These are phyloP conservation scores for Heteropelma amictum DNA, from an alignment of 2,888 invertebrate species.

Conservation along the genomic window DNA sequence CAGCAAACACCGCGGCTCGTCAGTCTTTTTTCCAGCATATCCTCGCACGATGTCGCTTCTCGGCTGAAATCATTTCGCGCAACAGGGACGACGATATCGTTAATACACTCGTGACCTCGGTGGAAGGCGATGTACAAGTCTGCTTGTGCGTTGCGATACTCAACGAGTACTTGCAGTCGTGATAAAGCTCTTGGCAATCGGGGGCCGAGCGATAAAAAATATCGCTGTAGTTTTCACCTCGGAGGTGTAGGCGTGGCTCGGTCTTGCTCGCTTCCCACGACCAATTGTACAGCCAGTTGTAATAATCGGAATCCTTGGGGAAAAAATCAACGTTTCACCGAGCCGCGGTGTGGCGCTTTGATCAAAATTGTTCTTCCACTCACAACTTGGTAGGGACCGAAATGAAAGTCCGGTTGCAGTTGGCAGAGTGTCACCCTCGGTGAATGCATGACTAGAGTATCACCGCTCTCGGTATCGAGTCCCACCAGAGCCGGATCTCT, in stretches of 20 bases:
- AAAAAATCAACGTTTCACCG: background rate
- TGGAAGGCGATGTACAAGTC: no score
- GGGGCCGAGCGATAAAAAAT: slow-evolving; percentile 49
- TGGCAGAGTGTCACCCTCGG: slow-evolving; percentile 62
- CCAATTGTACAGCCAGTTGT: slow-evolving; percentile 49
- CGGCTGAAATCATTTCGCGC: background rate
- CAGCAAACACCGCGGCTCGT: slow-evolving; percentile 46
- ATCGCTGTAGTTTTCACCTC: slow-evolving; percentile 31
- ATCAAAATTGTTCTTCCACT: background rate
- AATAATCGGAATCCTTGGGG: slow-evolving; percentile 12
- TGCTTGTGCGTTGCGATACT: background rate
- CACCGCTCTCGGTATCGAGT: slow-evolving; percentile 79
- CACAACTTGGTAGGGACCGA: slow-evolving; percentile 45
- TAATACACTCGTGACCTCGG: background rate
- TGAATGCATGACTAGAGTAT: slow-evolving; percentile 51
- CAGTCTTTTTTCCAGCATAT: slow-evolving; percentile 30
- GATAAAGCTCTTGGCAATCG: slow-evolving; percentile 52
- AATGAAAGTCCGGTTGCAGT: slow-evolving; percentile 49
- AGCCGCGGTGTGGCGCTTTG: background rate
- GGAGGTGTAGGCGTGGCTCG: background rate
- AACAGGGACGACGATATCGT: background rate
- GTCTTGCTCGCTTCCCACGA: slow-evolving; percentile 18
- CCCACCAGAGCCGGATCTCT: slow-evolving; percentile 89
- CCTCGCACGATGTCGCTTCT: background rate
- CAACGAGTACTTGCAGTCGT: slow-evolving; percentile 56